phyloP scores from a whole-genome alignment of 1,140 invertebrate species.

The Ericerus pela region DNA sequence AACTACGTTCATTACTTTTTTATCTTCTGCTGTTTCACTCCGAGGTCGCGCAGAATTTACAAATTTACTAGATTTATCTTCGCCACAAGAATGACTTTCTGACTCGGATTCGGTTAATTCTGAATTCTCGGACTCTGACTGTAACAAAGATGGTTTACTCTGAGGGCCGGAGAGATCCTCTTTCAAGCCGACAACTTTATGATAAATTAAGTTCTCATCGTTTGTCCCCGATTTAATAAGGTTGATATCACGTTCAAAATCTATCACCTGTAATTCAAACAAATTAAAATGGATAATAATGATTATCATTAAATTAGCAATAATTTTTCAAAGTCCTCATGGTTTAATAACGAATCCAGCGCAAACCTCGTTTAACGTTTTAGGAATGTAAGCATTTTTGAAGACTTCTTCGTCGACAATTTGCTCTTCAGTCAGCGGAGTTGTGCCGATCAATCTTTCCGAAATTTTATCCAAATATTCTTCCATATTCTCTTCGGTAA shows the following conservation, averaged over 20 bases:
- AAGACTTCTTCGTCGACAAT: conserved; percentile 80
- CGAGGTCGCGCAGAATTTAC: conserved; percentile 54
- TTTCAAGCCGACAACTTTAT: conserved; percentile 70
- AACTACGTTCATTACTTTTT: conserved; percentile 47
- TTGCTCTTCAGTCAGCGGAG: conserved; percentile 45
- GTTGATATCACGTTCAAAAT: conserved; percentile 77
- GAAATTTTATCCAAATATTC: conserved; percentile 56
- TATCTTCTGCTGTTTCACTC: conserved; percentile 73
- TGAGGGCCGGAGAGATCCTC: conserved; percentile 58
- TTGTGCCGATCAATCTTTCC: conserved; percentile 42
- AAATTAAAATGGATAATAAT: neutral
- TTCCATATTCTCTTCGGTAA: conserved; percentile 70
- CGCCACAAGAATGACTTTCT: conserved; percentile 30
- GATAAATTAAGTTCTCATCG: conserved; percentile 55
- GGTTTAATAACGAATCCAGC: conserved; percentile 12
- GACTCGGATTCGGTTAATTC: conserved; percentile 18
- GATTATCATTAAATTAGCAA: neutral
- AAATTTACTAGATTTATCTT: conserved; percentile 41
- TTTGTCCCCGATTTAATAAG: conserved; percentile 51
- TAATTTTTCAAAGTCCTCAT: neutral
- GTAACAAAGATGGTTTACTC: conserved; percentile 32
- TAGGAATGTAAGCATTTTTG: conserved; percentile 86
- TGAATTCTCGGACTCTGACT: conserved; percentile 24
- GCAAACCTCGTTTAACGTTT: conserved; percentile 73
- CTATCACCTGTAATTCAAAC: conserved; percentile 46